Conservation (phyloP, 2,797 vertebrate species). For the Chiloscyllium punctatum region DNA sequence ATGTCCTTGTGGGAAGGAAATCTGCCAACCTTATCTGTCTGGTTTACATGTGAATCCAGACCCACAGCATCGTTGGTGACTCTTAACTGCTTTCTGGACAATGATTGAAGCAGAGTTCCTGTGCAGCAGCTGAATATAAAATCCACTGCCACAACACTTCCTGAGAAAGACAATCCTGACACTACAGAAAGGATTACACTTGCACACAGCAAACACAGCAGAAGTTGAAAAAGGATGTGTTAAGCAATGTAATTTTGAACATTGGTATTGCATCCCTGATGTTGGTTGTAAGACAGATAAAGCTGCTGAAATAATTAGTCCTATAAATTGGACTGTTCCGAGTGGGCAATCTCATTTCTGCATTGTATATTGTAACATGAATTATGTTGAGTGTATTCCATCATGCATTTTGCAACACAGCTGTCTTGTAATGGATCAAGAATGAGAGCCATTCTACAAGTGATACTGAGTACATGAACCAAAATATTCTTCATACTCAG, state of each 20-base stretch:
- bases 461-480: background rate
- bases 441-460: background rate
- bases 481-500: background rate
- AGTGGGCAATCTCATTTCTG: background rate
- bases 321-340: background rate
- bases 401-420: background rate
- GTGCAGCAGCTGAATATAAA: background rate
- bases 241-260: background rate
- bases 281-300: background rate
- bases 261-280: background rate
- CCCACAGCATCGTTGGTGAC: too few species aligned
- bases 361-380: background rate
- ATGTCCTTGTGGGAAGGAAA: too few species aligned
- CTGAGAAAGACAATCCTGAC: background rate
- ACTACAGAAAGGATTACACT: background rate
- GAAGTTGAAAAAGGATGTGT: background rate
- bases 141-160: background rate
- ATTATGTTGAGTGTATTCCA: background rate
- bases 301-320: background rate
- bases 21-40: too few species aligned
- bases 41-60: too few species aligned
- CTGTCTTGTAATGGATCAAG: background rate
- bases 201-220: background rate
- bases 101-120: background rate
- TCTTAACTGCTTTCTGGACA: too few species aligned